Evolutionary conservation across 2,888 invertebrate species (phyloP).

Genomic region (Megastigmus dorsalis): DNA sequence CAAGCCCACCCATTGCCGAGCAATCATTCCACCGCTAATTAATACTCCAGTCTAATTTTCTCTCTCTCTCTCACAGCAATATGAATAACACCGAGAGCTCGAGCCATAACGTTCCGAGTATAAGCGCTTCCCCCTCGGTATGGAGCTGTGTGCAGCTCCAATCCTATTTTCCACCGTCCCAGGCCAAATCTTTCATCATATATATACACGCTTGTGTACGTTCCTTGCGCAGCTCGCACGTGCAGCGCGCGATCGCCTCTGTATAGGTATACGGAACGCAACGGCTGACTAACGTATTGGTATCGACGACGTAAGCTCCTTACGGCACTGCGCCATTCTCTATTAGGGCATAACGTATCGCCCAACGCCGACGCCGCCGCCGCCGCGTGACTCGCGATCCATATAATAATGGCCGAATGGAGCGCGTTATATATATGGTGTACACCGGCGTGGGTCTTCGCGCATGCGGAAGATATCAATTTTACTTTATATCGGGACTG

Average conservation of each 20-base stretch:
- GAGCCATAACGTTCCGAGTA: not conserved
- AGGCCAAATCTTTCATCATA: not conserved
- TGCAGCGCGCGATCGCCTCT: too few species aligned
- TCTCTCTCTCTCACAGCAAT: not conserved
- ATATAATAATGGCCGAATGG: too few species aligned
- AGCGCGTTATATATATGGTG: too few species aligned
- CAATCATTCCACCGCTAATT: too few species aligned
- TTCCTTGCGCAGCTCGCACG: too few species aligned
- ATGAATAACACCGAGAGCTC: not conserved
- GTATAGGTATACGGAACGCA: too few species aligned
- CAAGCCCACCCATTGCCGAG: too few species aligned
- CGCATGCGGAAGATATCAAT: constrained; percentile 40
- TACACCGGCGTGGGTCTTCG: not conserved
- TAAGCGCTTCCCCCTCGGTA: too few species aligned
- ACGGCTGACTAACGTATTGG: constrained; percentile 21
- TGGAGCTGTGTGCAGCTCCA: not conserved
- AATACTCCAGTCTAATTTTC: not conserved
- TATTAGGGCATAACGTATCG: not conserved
- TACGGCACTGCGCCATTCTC: constrained; percentile 32
- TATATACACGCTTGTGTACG: too few species aligned
- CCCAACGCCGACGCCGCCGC: constrained; percentile 5
- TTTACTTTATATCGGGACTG: constrained; percentile 26
- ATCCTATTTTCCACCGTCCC: constrained; percentile 37
- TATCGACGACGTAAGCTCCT: constrained; percentile 39
- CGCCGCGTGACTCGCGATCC: too few species aligned